These are phyloP conservation scores for Xyrichtys novacula DNA, from an alignment of 2,797 vertebrate genomes.

Conservation along the genomic window DNA sequence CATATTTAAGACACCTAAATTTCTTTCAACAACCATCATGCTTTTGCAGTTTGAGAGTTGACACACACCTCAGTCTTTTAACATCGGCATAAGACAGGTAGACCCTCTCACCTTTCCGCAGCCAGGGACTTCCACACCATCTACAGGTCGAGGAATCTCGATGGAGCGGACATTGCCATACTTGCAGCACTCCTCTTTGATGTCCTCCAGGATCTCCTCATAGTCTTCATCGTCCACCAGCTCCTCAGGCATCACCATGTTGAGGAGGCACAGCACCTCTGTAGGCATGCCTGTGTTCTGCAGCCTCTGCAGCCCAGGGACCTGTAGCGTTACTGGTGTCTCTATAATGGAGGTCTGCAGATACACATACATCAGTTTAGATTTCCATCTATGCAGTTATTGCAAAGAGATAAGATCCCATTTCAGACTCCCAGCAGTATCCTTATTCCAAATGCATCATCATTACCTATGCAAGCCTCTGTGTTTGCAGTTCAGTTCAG, in stretches of 20 bases:
- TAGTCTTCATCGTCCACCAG: constrained; percentile 87
- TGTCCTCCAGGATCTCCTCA: constrained; percentile 87
- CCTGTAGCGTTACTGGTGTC: constrained; percentile 83
- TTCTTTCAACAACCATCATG: too few relatives aligned
- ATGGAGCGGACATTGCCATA: constrained; percentile 84
- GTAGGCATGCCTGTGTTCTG: constrained; percentile 82
- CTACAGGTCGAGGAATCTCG: constrained; percentile 83
- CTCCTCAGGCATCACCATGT: constrained; percentile 87
- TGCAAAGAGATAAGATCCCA: neutral
- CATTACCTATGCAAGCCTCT: too few relatives aligned
- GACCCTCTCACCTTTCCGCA: constrained; percentile 81
- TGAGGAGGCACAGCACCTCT: constrained; percentile 85
- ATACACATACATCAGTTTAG: neutral
- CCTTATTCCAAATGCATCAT: neutral
- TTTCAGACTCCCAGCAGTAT: neutral
- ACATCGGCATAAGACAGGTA: neutral
- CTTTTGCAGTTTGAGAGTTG: too few relatives aligned
- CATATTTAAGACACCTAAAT: too few relatives aligned
- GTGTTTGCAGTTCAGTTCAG: too few relatives aligned
- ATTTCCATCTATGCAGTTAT: neutral
- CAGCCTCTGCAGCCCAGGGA: constrained; percentile 82
- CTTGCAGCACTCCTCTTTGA: constrained; percentile 86
- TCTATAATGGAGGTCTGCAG: constrained; percentile 79
- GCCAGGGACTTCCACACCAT: constrained; percentile 85
- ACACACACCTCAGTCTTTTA: neutral